Evolutionary conservation across 2,797 vertebrate genomes (phyloP).

Genomic region (Rhinatrema bivittatum): DNA sequence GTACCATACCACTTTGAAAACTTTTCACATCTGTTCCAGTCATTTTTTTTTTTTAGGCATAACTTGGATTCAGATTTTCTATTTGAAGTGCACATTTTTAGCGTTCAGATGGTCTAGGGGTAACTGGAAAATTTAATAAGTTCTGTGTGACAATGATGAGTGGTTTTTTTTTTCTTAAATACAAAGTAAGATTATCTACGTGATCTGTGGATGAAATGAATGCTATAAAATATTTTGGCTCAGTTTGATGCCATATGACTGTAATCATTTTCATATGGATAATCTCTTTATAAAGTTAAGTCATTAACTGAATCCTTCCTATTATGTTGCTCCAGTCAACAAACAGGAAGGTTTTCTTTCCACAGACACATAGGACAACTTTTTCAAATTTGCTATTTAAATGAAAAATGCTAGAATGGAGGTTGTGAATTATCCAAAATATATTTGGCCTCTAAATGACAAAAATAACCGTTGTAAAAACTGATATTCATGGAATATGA

Average conservation of each 20-base stretch:
- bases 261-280: slow-evolving; percentile 16
- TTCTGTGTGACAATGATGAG: neutral
- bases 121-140: slow-evolving; percentile 9
- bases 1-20: slow-evolving; percentile 6
- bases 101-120: neutral
- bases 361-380: too few species aligned
- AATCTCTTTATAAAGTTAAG: slow-evolving; percentile 18
- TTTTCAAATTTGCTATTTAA: too few species aligned
- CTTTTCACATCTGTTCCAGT: neutral
- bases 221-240: slow-evolving; percentile 15
- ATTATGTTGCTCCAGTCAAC: neutral
- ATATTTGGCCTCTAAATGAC: too few species aligned
- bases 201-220: slow-evolving; percentile 4
- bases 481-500: too few species aligned
- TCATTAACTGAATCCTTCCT: slow-evolving; percentile 10
- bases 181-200: neutral
- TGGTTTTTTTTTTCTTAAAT: slow-evolving; percentile 11
- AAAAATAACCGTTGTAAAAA: too few species aligned
- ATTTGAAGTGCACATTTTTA: slow-evolving; percentile 3
- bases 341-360: too few species aligned
- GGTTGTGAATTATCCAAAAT: too few species aligned
- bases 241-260: neutral
- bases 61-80: slow-evolving; percentile 5
- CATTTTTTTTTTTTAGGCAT: slow-evolving; percentile 11
- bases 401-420: too few species aligned